These are phyloP conservation scores for Trachymyrmex cornetzi DNA, from an alignment of 1,140 invertebrate genomes.

Conservation along the genomic window DNA sequence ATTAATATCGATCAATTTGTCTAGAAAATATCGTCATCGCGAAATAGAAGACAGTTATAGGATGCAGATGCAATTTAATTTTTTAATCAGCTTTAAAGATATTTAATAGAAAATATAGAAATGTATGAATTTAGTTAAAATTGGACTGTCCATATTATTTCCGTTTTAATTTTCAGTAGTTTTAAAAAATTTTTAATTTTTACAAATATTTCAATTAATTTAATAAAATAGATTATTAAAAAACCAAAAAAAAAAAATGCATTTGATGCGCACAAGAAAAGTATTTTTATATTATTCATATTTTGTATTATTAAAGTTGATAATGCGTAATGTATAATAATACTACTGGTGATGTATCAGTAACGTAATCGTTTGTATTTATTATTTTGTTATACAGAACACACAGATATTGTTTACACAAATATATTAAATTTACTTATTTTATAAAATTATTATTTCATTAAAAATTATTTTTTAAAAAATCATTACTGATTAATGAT, in stretches of 20 bases:
- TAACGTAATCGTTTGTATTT: slow-evolving; percentile 9
- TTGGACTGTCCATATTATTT: background rate
- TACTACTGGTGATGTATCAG: background rate
- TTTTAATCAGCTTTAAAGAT: slow-evolving; percentile 1
- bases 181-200: background rate
- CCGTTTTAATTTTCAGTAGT: background rate
- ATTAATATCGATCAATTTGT: background rate
- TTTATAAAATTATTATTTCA: slow-evolving; percentile 1
- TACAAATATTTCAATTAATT: slow-evolving; percentile 6
- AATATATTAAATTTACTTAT: slow-evolving; percentile 33
- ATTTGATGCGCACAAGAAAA: background rate
- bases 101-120: slow-evolving; percentile 6
- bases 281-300: background rate
- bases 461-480: background rate
- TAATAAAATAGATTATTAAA: background rate
- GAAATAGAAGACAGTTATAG: background rate
- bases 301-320: slow-evolving; percentile 38
- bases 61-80: background rate
- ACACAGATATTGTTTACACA: background rate
- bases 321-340: slow-evolving; percentile 5
- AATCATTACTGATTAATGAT: slow-evolving; percentile 3
- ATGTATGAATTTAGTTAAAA: background rate
- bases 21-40: background rate
- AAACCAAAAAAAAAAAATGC: background rate
- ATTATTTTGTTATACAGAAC: slow-evolving; percentile 12